Evolutionary conservation across 2,888 invertebrate species (phyloP).

Genomic region (Brachypalpus laphriformis): DNA sequence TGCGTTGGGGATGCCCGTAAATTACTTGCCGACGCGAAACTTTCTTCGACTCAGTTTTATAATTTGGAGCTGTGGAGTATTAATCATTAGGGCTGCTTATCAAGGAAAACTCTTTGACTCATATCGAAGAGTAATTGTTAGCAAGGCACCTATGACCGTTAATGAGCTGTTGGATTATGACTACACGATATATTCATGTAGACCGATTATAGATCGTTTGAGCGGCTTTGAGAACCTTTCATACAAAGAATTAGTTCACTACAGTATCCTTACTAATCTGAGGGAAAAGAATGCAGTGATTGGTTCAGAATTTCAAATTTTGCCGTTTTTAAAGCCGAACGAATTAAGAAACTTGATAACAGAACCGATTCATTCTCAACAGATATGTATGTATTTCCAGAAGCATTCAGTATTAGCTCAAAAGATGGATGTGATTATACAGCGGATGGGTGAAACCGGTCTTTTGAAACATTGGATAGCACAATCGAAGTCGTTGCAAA

Average conservation of each 20-base stretch:
- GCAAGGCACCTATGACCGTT: not conserved
- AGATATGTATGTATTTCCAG: not conserved
- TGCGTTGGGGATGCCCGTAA: not conserved
- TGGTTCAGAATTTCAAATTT: not conserved
- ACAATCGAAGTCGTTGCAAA: not conserved
- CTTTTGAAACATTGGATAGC: not conserved
- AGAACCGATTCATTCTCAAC: not conserved
- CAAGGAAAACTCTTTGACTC: slow-evolving; percentile 23
- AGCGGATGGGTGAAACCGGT: not conserved
- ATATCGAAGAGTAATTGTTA: not conserved
- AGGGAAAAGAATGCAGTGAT: not conserved
- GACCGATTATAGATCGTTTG: not conserved
- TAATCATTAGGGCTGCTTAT: slow-evolving; percentile 8
- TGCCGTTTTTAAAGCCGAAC: not conserved
- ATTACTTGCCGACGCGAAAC: not conserved
- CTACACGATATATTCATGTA: slow-evolving; percentile 3
- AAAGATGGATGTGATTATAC: not conserved
- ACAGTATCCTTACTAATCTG: not conserved
- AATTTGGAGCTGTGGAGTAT: not conserved
- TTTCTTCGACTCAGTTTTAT: not conserved
- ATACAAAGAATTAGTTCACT: not conserved
- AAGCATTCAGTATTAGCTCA: not conserved
- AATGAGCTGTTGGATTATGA: not conserved
- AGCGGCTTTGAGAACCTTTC: not conserved
- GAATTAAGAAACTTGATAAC: not conserved